phyloP scores from a whole-genome alignment of 2,113 vertebrate genomes.

The Clarias macrocephalus region DNA sequence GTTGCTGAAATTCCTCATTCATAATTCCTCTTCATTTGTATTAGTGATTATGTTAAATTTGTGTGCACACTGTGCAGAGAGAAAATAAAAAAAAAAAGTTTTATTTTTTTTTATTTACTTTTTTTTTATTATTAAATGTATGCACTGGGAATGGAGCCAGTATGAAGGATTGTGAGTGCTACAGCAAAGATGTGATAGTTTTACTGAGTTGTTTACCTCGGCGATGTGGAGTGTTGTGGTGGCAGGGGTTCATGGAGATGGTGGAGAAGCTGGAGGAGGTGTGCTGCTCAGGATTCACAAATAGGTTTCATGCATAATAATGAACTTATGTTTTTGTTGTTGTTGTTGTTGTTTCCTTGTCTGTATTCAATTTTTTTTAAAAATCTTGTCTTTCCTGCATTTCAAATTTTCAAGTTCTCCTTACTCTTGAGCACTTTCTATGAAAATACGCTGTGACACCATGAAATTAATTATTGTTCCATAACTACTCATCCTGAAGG shows the following conservation, averaged over 20 bases:
- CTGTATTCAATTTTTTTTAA: background rate
- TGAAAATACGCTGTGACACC: background rate
- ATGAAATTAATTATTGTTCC: background rate
- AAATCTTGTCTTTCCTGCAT: background rate
- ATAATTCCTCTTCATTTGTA: background rate
- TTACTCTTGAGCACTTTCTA: background rate
- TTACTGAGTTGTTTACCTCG: background rate
- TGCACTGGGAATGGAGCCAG: background rate
- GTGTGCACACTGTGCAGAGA: background rate
- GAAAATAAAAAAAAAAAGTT: background rate
- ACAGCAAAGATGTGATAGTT: background rate
- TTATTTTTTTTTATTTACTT: no score
- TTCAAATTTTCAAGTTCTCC: background rate
- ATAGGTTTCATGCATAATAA: background rate
- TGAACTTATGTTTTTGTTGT: background rate
- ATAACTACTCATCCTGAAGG: background rate
- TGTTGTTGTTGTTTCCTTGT: background rate
- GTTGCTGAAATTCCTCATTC: background rate
- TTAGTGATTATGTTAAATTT: constrained; percentile 1
- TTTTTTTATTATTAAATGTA: background rate
- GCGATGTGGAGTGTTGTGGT: background rate
- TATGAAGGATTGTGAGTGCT: background rate
- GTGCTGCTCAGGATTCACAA: background rate
- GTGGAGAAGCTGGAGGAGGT: background rate
- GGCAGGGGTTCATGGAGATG: background rate